Percentiles rank a stretch among this genome's conserved stretches.
Conservation (phyloP, 2,888 invertebrate species). For the Pasiphila rectangulata region DNA sequence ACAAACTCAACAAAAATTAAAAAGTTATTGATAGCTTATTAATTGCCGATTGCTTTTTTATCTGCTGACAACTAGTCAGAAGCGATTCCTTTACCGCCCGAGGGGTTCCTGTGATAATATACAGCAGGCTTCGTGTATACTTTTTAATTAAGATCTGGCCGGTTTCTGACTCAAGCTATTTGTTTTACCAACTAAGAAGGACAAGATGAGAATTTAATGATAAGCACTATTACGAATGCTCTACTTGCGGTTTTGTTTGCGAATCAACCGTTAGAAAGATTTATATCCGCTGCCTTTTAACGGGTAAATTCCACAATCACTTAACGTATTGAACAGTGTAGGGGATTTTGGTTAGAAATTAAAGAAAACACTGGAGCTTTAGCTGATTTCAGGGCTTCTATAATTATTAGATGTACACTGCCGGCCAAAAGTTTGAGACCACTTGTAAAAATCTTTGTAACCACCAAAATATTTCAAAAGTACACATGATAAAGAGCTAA, state of each 20-base stretch:
- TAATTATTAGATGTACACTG: no score
- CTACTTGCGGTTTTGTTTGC: slow-evolving; percentile 61
- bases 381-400: no score
- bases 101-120: slow-evolving; percentile 64
- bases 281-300: slow-evolving; percentile 55
- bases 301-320: slow-evolving; percentile 63
- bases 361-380: no score
- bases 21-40: no score
- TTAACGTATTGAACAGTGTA: slow-evolving; percentile 36
- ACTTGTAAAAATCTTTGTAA: no score
- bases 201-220: slow-evolving; percentile 57
- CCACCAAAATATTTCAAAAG: no score
- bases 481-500: no score
- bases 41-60: no score
- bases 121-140: slow-evolving; percentile 65
- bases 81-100: slow-evolving; percentile 59
- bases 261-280: slow-evolving; percentile 64
- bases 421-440: no score
- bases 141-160: slow-evolving; percentile 75
- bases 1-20: no score
- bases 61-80: slow-evolving; percentile 63
- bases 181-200: slow-evolving; percentile 63
- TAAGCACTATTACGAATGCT: slow-evolving; percentile 62
- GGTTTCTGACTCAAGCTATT: slow-evolving; percentile 62
- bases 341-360: no score